Evolutionary conservation across 2,113 vertebrate species (phyloP).

Genomic region (Acanthochromis polyacanthus): DNA sequence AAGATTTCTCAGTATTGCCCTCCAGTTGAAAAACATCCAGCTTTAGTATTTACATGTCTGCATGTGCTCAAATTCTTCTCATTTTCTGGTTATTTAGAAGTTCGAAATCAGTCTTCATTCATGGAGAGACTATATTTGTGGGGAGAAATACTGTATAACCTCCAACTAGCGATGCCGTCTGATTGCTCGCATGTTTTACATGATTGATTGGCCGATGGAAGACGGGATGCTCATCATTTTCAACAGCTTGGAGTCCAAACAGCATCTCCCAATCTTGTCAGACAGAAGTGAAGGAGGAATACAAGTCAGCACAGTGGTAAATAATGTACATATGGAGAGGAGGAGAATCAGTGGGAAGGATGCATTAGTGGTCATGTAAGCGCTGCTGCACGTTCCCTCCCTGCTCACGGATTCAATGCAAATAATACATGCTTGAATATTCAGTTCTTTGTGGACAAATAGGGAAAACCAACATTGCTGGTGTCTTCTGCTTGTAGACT

Average conservation of each 20-base stretch:
- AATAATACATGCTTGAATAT: neutral
- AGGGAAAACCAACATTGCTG: neutral
- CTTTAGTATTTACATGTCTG: no score
- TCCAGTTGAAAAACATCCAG: no score
- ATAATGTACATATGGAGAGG: conserved; percentile 26
- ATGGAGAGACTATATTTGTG: neutral
- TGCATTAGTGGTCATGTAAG: neutral
- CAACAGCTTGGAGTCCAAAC: neutral
- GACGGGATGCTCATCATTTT: conserved; percentile 10
- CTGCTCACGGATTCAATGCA: neutral
- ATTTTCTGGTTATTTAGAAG: no score
- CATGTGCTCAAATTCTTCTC: no score
- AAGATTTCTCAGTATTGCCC: no score
- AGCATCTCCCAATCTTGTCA: neutral
- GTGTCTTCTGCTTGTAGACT: no score
- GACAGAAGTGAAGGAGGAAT: neutral
- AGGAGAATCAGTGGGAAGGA: conserved; percentile 9
- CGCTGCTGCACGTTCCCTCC: neutral
- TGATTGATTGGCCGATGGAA: conserved; percentile 36
- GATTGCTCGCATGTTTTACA: conserved; percentile 2
- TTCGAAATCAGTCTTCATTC: no score
- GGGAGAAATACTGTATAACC: neutral
- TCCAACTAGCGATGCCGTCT: neutral
- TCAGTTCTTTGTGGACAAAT: neutral
- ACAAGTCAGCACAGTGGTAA: conserved; percentile 11